Percentiles rank a stretch among this genome's conserved stretches.
phyloP scores from a whole-genome alignment of 2,888 invertebrate species.

The Drosophila multiciliata region DNA sequence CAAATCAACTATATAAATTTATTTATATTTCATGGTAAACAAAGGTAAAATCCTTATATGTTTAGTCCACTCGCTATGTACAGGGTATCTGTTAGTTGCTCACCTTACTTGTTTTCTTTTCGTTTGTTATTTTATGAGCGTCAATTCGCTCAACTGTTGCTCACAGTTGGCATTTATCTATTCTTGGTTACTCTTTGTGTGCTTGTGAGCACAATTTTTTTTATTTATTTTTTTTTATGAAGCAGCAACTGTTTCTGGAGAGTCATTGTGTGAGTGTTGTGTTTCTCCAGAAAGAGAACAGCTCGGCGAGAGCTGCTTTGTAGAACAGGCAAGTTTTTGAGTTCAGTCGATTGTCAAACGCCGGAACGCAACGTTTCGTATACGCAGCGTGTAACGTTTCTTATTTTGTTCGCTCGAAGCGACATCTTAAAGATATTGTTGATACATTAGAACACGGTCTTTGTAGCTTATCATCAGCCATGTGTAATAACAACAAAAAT shows the following conservation, averaged over 20 bases:
- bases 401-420: conserved; percentile 1
- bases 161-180: conserved; percentile 51
- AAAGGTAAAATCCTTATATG: background rate
- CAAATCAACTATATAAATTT: background rate
- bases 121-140: conserved; percentile 34
- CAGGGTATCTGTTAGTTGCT: conserved; percentile 2
- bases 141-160: conserved; percentile 56
- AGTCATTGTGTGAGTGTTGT: background rate
- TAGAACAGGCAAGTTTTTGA: conserved; percentile 13
- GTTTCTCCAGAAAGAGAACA: conserved; percentile 71
- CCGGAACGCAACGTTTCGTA: conserved; percentile 50
- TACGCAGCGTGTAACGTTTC: conserved; percentile 48
- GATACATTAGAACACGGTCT: background rate
- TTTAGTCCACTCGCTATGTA: background rate
- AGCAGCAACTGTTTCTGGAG: background rate
- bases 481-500: conserved; percentile 66
- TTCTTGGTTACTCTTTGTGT: conserved; percentile 53
- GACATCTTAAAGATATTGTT: conserved; percentile 24
- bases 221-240: background rate
- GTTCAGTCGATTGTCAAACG: conserved; percentile 66
- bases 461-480: conserved; percentile 62
- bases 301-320: conserved; percentile 34
- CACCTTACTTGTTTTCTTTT: background rate
- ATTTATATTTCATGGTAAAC: background rate
- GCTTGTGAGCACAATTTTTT: conserved; percentile 33